A percentile compares a stretch with the other conserved stretches of the same genome.
Conservation (phyloP, 30 jellyfish, hydroid and myxozoan genomes). For the Aurelia aurita complex sp. Pacific region DNA sequence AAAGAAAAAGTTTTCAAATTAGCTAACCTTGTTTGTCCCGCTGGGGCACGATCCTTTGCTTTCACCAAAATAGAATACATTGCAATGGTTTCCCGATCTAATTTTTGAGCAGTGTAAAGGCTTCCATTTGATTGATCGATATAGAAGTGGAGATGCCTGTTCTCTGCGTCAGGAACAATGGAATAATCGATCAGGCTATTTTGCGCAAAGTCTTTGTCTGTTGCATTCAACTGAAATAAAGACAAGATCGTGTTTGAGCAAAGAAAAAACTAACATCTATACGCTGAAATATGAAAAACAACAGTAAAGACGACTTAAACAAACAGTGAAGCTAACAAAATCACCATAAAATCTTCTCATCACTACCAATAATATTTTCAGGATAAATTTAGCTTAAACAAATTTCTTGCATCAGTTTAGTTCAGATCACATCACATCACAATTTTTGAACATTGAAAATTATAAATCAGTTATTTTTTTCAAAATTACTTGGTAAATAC, state of each 20-base stretch:
- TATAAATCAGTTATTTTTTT: too few relatives aligned
- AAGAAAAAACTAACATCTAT: background rate
- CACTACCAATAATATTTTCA: too few relatives aligned
- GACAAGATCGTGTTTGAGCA: background rate
- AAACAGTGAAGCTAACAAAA: too few relatives aligned
- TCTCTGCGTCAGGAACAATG: constrained; percentile 84
- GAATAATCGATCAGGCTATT: constrained; percentile 57
- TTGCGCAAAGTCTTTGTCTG: constrained; percentile 68
- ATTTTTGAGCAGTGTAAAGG: constrained; percentile 33
- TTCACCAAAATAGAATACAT: constrained; percentile 51
- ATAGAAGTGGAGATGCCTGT: constrained; percentile 28
- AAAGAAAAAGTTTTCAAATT: too few relatives aligned
- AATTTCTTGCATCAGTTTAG: too few relatives aligned
- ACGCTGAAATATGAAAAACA: background rate
- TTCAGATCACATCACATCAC: too few relatives aligned
- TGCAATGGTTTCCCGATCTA: constrained; percentile 74
- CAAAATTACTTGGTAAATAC: too few relatives aligned
- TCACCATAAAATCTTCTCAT: too few relatives aligned
- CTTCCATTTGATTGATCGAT: constrained; percentile 67
- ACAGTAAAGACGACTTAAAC: too few relatives aligned
- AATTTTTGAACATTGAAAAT: too few relatives aligned
- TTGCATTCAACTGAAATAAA: constrained; percentile 66
- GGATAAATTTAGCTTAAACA: too few relatives aligned
- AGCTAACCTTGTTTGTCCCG: constrained; percentile 68
- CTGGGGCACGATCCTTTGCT: constrained; percentile 73